These are phyloP conservation scores for Merops nubicus DNA, from an alignment of 2,113 vertebrate genomes.

Conservation along the genomic window DNA sequence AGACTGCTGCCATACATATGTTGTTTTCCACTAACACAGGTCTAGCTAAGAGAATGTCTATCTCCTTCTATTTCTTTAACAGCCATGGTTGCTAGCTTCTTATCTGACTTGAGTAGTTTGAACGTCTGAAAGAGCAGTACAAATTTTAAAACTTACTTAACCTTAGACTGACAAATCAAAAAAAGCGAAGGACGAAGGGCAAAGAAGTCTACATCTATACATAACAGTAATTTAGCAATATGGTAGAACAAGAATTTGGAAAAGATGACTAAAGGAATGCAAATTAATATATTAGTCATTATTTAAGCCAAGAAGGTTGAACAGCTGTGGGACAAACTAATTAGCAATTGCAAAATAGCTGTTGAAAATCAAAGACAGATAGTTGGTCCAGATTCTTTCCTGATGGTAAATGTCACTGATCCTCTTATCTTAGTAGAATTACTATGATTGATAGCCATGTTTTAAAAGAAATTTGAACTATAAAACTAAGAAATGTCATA, in stretches of 20 bases:
- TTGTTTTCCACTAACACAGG: background rate
- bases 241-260: background rate
- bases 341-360: background rate
- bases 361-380: background rate
- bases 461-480: background rate
- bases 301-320: background rate
- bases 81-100: rapidly evolving
- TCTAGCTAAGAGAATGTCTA: background rate
- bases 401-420: background rate
- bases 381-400: background rate
- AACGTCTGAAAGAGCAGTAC: background rate
- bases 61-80: background rate
- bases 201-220: background rate
- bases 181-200: background rate
- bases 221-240: background rate
- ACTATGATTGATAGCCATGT: background rate
- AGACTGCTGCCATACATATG: background rate
- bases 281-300: background rate
- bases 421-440: background rate
- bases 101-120: background rate
- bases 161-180: background rate
- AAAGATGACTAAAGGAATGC: background rate
- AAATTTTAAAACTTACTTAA: background rate
- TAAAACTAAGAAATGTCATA: background rate
- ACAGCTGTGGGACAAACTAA: background rate